phyloP scores from a whole-genome alignment of 2,888 invertebrate species.

The Cryptus armator region DNA sequence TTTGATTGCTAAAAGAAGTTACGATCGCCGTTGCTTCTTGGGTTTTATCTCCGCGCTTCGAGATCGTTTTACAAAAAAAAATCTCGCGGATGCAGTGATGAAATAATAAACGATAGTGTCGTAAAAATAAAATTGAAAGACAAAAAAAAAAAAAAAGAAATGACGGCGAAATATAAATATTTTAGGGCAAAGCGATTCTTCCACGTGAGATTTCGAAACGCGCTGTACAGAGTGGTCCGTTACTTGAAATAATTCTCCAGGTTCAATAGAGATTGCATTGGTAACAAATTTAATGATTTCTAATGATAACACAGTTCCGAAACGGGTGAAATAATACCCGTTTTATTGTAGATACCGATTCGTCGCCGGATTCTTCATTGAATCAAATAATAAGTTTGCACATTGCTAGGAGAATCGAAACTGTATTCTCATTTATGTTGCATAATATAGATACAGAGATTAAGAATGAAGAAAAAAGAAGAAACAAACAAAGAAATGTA shows the following conservation, averaged over 20 bases:
- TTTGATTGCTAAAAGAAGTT: conserved; percentile 40
- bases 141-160: conserved; percentile 17
- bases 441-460: conserved; percentile 65
- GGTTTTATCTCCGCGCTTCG: conserved; percentile 38
- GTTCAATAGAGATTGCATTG: conserved; percentile 61
- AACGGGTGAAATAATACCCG: conserved; percentile 41
- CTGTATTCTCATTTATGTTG: conserved; percentile 53
- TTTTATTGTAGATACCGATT: conserved; percentile 62
- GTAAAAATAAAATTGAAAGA: conserved; percentile 34
- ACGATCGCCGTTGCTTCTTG: conserved; percentile 53
- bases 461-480: conserved; percentile 22
- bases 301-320: conserved; percentile 45
- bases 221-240: conserved; percentile 60
- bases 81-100: not conserved
- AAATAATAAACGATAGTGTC: conserved; percentile 29
- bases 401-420: conserved; percentile 51
- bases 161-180: conserved; percentile 44
- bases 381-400: conserved; percentile 50
- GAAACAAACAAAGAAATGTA: conserved; percentile 48
- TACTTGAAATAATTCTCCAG: conserved; percentile 66
- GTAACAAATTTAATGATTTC: conserved; percentile 53
- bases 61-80: not conserved
- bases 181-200: conserved; percentile 53
- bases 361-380: conserved; percentile 13
- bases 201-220: conserved; percentile 27